Percentiles rank a stretch among this genome's conserved stretches.
phyloP scores from a whole-genome alignment of 2,888 invertebrate species.

The Tenthredo amoena region DNA sequence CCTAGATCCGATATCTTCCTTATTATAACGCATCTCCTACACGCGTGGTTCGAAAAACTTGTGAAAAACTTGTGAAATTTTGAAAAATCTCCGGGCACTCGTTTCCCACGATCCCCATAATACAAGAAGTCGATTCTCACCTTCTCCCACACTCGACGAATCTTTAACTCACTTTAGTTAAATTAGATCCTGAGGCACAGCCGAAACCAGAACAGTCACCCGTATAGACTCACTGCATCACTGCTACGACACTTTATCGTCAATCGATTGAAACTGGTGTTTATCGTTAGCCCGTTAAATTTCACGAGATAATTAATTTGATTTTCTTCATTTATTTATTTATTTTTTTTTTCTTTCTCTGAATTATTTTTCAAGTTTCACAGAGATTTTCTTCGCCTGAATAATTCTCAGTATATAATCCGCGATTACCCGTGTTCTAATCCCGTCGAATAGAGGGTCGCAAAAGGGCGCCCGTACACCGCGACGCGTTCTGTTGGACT shows the following conservation, averaged over 20 bases:
- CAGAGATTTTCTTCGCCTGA: neutral
- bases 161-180: neutral
- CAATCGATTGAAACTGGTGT: neutral
- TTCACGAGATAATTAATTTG: no score
- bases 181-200: conserved; percentile 8
- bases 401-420: neutral
- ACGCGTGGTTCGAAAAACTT: neutral
- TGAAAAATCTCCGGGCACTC: neutral
- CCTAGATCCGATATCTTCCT: neutral
- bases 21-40: neutral
- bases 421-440: neutral
- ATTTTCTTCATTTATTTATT: no score
- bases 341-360: neutral
- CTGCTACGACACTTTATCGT: neutral
- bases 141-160: neutral
- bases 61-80: neutral
- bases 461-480: conserved; percentile 63
- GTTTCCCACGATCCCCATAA: neutral
- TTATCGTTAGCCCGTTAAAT: no score
- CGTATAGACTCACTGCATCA: conserved; percentile 5
- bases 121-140: neutral
- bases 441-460: conserved; percentile 7
- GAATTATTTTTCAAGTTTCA: neutral
- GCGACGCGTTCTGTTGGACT: conserved; percentile 72
- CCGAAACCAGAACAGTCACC: no score